Evolutionary conservation across 1,140 invertebrate genomes (phyloP).

Genomic region (Bombus affinis): DNA sequence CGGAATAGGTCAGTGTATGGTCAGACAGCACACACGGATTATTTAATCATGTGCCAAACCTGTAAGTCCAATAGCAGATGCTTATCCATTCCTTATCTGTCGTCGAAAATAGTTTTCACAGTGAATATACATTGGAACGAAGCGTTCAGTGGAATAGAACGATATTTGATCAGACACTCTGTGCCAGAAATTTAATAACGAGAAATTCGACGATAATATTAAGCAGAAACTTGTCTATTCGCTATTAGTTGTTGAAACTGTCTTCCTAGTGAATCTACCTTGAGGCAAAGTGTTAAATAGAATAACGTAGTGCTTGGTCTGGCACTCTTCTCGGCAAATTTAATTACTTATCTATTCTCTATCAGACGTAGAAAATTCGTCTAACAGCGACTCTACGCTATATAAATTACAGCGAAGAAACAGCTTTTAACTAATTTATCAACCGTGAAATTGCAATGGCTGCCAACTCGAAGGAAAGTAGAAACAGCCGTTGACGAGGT

Average conservation of each 20-base stretch:
- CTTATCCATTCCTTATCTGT: not conserved
- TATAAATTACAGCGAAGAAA: not conserved
- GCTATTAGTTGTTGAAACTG: no score
- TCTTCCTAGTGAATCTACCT: no score
- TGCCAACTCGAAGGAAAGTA: not conserved
- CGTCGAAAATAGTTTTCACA: not conserved
- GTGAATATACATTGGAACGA: not conserved
- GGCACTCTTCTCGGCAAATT: no score
- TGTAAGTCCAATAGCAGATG: not conserved
- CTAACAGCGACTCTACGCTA: no score
- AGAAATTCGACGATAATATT: not conserved
- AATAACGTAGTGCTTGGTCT: no score
- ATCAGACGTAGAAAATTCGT: no score
- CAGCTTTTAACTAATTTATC: constrained; percentile 18
- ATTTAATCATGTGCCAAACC: no score
- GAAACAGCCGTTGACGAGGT: constrained; percentile 16
- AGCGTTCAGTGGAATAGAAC: not conserved
- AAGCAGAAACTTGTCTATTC: no score
- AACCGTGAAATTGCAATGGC: not conserved
- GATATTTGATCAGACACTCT: not conserved
- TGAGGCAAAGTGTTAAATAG: no score
- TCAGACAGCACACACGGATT: no score
- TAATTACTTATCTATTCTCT: no score
- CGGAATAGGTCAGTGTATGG: no score
- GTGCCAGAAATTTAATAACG: not conserved